Percentiles rank a stretch among this genome's conserved stretches.
Evolutionary conservation across 2,888 invertebrate genomes (phyloP).

Genomic region (Mimas tiliae): DNA sequence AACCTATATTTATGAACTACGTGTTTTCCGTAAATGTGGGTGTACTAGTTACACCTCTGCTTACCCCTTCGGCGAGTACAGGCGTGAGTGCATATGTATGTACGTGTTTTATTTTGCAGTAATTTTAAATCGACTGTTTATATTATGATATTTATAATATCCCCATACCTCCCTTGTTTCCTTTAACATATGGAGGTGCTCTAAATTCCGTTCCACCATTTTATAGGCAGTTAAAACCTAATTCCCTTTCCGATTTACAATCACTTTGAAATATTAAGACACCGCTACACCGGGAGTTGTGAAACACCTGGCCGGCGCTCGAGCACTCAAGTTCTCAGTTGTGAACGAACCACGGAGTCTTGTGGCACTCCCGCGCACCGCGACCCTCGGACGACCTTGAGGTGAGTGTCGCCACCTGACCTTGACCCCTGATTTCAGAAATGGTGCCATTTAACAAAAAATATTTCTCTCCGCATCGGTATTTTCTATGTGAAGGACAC

Average conservation of each 20-base stretch:
- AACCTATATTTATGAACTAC: no score
- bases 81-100: no score
- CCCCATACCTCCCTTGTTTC: background rate
- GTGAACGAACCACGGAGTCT: constrained; percentile 64
- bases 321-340: constrained; percentile 65
- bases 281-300: constrained; percentile 68
- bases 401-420: constrained; percentile 68
- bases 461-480: constrained; percentile 3
- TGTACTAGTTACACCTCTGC: no score
- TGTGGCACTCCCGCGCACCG: constrained; percentile 64
- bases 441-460: constrained; percentile 13
- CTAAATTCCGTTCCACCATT: background rate
- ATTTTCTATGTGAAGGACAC: constrained; percentile 23
- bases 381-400: constrained; percentile 68
- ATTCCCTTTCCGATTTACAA: constrained; percentile 64
- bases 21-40: no score
- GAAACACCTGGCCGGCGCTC: constrained; percentile 57
- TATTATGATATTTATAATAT: background rate
- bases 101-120: no score
- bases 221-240: constrained; percentile 37
- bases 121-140: no score
- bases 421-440: constrained; percentile 57
- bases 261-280: constrained; percentile 70
- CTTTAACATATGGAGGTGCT: background rate
- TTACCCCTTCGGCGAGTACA: no score